Evolutionary conservation across 2,888 invertebrate genomes (phyloP), one percentile per base, ranked within the genome.

Genomic region (Thyatira batis): DNA sequence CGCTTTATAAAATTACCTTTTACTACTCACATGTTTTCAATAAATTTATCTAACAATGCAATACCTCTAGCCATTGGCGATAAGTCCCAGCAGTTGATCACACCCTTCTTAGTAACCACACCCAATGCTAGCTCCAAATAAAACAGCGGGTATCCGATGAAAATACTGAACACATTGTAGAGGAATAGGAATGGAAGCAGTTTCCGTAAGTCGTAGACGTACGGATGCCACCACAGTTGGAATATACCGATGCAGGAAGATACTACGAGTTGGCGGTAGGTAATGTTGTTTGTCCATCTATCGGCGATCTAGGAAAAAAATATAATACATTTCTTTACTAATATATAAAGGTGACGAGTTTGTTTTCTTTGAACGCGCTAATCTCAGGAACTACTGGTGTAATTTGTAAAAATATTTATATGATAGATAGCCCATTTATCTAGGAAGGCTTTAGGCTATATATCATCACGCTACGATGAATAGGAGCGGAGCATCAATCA

Each of bases 161-260:
- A 17, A 8, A 89, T 57, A 33, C 89, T 92, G 66, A 87, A 87
- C 17, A 90, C 55, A 27, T 89, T 90, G 67, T 89, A 89, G 0
- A 91, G 76, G 52, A 89, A 83, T 11, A 92, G 64, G 53, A 92
- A 92, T 0, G 92, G 91, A 0, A 90, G 54, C 0, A 90, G 67
- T 27, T 73, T 80, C 20, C 67, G 55, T 1, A 85, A 63, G 52
- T 89, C 88, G 58, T 86, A 74, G 0, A 89, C 54, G 66, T 91
- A 91, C 0, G 92, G 92, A 45, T 90, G 88, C 88, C 89, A 90
- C 84, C 89, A 90, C 1, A 91, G 59, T 63, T 92, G 92, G 17
- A 83, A 66, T 10, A 90, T 81, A 6, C 92, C 85, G 52, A 90
- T 74, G 63, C 89, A 87, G 0, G 89, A 85, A 0, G 91, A 89